Base-by-base conservation (phyloP, 2,888 invertebrate species). In the Cheilosia impressa region DNA sequence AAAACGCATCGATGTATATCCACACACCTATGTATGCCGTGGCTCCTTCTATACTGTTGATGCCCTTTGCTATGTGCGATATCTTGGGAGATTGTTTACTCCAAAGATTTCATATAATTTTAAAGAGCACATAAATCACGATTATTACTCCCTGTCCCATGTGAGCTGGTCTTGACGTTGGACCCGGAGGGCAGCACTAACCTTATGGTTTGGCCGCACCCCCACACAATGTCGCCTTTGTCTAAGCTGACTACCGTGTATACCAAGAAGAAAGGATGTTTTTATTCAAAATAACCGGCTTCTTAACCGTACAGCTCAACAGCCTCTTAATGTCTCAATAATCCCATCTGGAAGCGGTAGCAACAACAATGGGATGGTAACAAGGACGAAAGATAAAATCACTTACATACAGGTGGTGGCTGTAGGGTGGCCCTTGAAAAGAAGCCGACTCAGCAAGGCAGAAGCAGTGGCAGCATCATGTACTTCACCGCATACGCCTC, bases 371-470 rank as follows among this genome's bases (percentile, higher is more conserved):
- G 58, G 41, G 41, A 63, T 52, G 60, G 47, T 58, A 75, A 45
- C 73, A 79, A 50, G 52, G 58, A 73, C 79, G 58, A 50, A 65
- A 60, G 57, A 62, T 84, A 65, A 43, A 80, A 84, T 80, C 80
- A 80, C 80, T 76, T 80, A 65, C 66, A 76, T 66, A 76, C 80
- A 84, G 80, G 80, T 84, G 80, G 80, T 75, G 60, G 58, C 53
- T 69, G 53, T 19, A 19, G 22, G 58, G 75, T 84, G 75, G 62
- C 34, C 68, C 83, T 84, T 80, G 65, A 80, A 53, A 52, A 17
- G 22, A 41, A 80, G 45, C 65, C 69, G 75, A 69, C 63, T 79
- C 60, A 75, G 71, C 73, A 75, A 43, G 65, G 72, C 38, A 38
- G 47, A 15, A 19, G 22, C 65, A 45, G 62, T 34, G 4, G n/a